phyloP scores from a whole-genome alignment of 2,113 vertebrate species.

The Semicossyphus pulcher region DNA sequence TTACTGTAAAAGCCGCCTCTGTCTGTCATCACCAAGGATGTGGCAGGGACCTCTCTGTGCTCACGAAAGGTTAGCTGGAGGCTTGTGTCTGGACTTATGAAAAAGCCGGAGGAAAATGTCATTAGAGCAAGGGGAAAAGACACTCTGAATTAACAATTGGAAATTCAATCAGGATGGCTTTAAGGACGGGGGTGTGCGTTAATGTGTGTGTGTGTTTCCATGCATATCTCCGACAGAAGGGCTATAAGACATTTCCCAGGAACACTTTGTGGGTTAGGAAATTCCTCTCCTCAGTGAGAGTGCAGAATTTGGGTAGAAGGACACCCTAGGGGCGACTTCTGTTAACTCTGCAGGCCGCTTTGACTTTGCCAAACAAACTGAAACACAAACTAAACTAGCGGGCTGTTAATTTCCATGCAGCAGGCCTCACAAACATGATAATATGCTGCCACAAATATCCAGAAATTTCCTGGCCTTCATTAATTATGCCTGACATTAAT shows the following conservation, averaged over 20 bases:
- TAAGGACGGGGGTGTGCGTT: conserved; percentile 45
- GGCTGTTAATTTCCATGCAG: conserved; percentile 31
- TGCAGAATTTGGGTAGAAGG: conserved; percentile 37
- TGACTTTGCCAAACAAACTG: conserved; percentile 59
- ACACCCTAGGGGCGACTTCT: conserved; percentile 51
- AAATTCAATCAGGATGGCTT: conserved; percentile 77
- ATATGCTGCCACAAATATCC: conserved; percentile 12
- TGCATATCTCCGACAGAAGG: conserved; percentile 21
- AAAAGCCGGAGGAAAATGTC: conserved; percentile 83
- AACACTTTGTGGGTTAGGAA: conserved; percentile 27
- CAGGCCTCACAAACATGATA: conserved; percentile 24
- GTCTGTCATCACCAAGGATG: conserved; percentile 79
- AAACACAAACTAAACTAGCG: conserved; percentile 46
- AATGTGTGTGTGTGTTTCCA: not conserved
- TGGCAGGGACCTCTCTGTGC: conserved; percentile 76
- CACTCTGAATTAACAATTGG: conserved; percentile 76
- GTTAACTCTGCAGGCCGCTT: conserved; percentile 51
- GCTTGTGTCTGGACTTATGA: conserved; percentile 83
- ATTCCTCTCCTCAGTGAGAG: conserved; percentile 25
- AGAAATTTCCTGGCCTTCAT: conserved; percentile 33
- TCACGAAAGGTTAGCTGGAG: conserved; percentile 83
- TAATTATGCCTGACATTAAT: conserved; percentile 47
- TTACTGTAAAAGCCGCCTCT: conserved; percentile 85
- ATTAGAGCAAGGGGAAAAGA: conserved; percentile 79
- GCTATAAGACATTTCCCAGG: conserved; percentile 10